These are phyloP conservation scores for Epirrita christyi DNA, from an alignment of 2,888 invertebrate genomes.

Conservation along the genomic window DNA sequence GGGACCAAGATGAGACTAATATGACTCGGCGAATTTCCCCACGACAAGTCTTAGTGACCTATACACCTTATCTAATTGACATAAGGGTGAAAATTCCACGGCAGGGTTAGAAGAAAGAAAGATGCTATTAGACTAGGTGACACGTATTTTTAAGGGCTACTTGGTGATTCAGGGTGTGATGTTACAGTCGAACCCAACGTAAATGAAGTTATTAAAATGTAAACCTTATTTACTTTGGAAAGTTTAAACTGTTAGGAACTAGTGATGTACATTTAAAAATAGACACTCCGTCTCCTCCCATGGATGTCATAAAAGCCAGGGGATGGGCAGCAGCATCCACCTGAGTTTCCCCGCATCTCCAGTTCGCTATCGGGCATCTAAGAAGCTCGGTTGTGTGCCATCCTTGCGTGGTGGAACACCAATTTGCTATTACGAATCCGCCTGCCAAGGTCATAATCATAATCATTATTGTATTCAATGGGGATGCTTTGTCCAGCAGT, in stretches of 20 bases:
- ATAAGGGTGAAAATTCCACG: slow-evolving; percentile 23
- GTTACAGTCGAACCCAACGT: slow-evolving; percentile 11
- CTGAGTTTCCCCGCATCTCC: too few species aligned
- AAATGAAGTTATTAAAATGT: slow-evolving; percentile 14
- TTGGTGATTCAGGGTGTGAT: slow-evolving; percentile 28
- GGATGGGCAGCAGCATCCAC: too few species aligned
- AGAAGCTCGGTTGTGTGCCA: too few species aligned
- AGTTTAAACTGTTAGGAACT: background rate
- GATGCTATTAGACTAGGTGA: slow-evolving; percentile 39
- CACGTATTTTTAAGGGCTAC: slow-evolving; percentile 37
- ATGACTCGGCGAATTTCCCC: slow-evolving; percentile 73
- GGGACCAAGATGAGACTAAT: slow-evolving; percentile 76
- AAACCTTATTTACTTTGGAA: slow-evolving; percentile 1
- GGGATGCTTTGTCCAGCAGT: too few species aligned
- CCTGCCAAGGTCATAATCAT: too few species aligned
- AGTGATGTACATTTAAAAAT: too few species aligned
- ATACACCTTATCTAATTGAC: slow-evolving; percentile 10
- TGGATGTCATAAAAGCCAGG: too few species aligned
- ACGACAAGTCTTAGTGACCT: slow-evolving; percentile 18
- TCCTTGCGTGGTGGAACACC: too few species aligned
- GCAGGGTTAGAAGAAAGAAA: slow-evolving; percentile 18
- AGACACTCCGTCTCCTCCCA: too few species aligned
- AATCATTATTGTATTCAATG: too few species aligned
- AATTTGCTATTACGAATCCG: too few species aligned
- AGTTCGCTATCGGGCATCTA: too few species aligned